Evolutionary conservation across 37 sponge, comb jelly and placozoan species (phyloP).

Genomic region (Petrosia ficiformis): DNA sequence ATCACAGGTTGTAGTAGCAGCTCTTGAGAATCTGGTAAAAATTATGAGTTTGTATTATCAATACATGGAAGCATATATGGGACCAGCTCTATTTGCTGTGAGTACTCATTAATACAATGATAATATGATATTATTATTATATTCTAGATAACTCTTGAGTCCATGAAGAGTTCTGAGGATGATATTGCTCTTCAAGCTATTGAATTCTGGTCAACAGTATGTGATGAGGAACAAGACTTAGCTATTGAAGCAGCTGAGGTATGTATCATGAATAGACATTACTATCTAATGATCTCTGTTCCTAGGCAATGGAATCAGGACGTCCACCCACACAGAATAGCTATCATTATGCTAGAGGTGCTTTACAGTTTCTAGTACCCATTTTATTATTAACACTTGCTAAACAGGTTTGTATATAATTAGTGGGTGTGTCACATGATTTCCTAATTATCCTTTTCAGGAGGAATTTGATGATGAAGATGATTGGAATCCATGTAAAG

Average conservation of each 20-base stretch:
- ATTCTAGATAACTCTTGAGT: conserved; percentile 92
- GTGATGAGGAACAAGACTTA: conserved; percentile 95
- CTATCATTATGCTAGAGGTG: conserved; percentile 90
- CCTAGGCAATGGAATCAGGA: conserved; percentile 33
- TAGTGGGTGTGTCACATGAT: not conserved
- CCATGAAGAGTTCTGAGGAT: conserved; percentile 82
- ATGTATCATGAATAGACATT: not conserved
- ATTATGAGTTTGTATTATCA: conserved; percentile 95
- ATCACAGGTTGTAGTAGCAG: conserved; percentile 79
- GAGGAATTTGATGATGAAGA: conserved; percentile 99
- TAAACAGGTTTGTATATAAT: conserved; percentile 65
- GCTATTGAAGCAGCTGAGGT: conserved; percentile 92
- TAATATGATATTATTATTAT: not conserved
- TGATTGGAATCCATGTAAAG: conserved; percentile 99
- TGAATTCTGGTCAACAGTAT: conserved; percentile 99
- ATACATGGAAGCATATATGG: conserved; percentile 99
- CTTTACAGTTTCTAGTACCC: conserved; percentile 84
- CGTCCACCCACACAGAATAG: conserved; percentile 59
- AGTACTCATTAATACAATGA: conserved; percentile 22
- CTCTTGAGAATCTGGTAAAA: conserved; percentile 92
- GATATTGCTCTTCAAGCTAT: conserved; percentile 94
- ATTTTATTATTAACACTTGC: conserved; percentile 73
- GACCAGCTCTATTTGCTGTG: conserved; percentile 96
- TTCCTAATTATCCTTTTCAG: conserved; percentile 21
- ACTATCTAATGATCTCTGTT: not conserved